Base-by-base conservation (phyloP, 1,140 invertebrate species). In the Tribolium castaneum region DNA sequence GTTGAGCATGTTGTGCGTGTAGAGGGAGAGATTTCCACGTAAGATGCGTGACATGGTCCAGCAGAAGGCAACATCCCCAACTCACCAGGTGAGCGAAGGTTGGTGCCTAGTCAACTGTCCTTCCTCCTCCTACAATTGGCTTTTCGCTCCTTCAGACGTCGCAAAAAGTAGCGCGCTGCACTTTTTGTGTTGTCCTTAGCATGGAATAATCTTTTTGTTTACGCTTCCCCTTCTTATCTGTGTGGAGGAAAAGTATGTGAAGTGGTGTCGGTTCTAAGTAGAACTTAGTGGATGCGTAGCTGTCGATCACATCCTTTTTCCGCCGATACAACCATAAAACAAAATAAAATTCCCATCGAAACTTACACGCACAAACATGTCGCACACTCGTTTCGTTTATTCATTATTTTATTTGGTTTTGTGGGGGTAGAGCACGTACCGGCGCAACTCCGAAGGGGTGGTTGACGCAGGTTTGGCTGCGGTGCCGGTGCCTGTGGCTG, bases 11-110 rank as follows among this genome's bases (percentile, higher is more conserved):
- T 84, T 84, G 80, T 84, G 82, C 82, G 82, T 84, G 80, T 84
- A 87, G 86, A 85, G 91, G 90, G 91, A 92, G 89, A 90, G 89
- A 88, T 92, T 91, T 89, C 91, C 91, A 82, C 90, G 90, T 89
- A 92, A 92, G 91, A 92, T 91, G 91, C 90, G 91, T 86, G 91
- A 92, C 89, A 88, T 92, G 88, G 90, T 92, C 83, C 90, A 90
- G 85, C 88, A 82, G 78, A 84, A 83, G 75, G 79, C 83, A 78
- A 75, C 80, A 54, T 54, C 79, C 45, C 78, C 77, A 76, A 82
- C 77, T 62, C 76, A 75, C 76, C 78, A 85, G 84, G 83, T 86
- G 86, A 84, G 85, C 83, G 80, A 82, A 82, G 74, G 79, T 82
- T 81, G 78, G 81, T 82, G 78, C 79, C 80, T 80, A 81, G 13